Percentiles rank a stretch among this genome's conserved stretches.
phyloP scores from a whole-genome alignment of 2,113 vertebrate genomes.

The Nannobrachium achirus region DNA sequence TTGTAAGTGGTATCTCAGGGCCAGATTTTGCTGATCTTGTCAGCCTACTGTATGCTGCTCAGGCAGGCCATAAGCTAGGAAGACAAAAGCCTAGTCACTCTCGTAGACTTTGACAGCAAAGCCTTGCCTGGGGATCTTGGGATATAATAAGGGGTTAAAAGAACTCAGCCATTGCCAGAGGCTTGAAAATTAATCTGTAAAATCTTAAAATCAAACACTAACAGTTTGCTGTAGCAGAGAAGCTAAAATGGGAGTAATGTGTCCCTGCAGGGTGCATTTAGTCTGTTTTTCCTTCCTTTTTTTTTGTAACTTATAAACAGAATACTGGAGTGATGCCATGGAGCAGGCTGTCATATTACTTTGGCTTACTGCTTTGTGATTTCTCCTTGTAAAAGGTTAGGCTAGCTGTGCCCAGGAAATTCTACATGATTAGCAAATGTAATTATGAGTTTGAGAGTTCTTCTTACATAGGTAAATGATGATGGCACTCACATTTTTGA shows the following conservation, averaged over 20 bases:
- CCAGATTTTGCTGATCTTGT: neutral
- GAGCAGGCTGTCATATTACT: no score
- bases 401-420: no score
- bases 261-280: conserved; percentile 3
- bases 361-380: no score
- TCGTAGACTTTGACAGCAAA: conserved; percentile 29
- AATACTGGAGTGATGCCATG: no score
- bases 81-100: conserved; percentile 33
- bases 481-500: no score
- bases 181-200: conserved; percentile 22
- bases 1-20: conserved; percentile 39
- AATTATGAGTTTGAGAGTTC: no score
- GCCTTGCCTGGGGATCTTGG: conserved; percentile 27
- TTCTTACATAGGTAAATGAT: no score
- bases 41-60: conserved; percentile 32
- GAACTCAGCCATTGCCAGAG: conserved; percentile 32
- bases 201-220: conserved; percentile 13
- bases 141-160: conserved; percentile 30
- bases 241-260: neutral
- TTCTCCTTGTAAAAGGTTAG: no score
- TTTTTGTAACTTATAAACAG: no score
- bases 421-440: no score
- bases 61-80: conserved; percentile 24
- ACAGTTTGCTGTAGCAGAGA: conserved; percentile 16
- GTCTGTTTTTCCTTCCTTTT: neutral